A percentile compares a stretch with the other conserved stretches of the same genome.
Evolutionary conservation across 2,113 vertebrate species (phyloP).

Genomic region (Neodontobutis hainanensis): DNA sequence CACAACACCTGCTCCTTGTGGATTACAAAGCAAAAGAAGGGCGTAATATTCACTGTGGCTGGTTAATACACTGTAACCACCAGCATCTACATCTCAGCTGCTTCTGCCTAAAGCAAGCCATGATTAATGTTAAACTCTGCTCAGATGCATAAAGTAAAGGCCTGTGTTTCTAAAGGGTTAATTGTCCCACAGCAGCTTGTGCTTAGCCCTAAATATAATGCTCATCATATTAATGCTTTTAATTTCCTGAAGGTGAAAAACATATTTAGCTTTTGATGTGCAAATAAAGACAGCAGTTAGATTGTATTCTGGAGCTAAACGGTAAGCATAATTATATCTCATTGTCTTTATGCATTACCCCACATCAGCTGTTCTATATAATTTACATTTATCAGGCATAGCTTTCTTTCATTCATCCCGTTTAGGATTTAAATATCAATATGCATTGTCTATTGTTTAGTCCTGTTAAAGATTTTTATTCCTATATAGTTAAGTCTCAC

Average conservation of each 20-base stretch:
- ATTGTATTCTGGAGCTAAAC: slow-evolving; percentile 47
- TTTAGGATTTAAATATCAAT: too few species aligned
- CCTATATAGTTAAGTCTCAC: too few species aligned
- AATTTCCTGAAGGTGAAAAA: slow-evolving; percentile 18
- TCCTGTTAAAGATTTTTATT: too few species aligned
- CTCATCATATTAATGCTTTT: slow-evolving; percentile 13
- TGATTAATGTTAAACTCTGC: slow-evolving; percentile 33
- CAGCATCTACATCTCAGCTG: neutral
- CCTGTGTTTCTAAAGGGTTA: slow-evolving; percentile 31
- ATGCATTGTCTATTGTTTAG: too few species aligned
- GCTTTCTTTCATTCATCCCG: neutral
- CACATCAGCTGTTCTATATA: neutral
- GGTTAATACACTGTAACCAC: slow-evolving; percentile 7
- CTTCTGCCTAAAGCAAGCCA: slow-evolving; percentile 8
- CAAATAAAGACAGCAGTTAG: slow-evolving; percentile 58
- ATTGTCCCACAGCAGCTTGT: slow-evolving; percentile 17
- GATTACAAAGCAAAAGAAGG: slow-evolving; percentile 61
- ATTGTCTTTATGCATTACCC: too few species aligned
- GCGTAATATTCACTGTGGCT: slow-evolving; percentile 20
- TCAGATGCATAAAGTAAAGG: slow-evolving; percentile 3
- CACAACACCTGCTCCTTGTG: slow-evolving; percentile 70
- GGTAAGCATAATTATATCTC: slow-evolving; percentile 39
- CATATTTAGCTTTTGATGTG: slow-evolving; percentile 52
- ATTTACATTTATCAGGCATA: neutral
- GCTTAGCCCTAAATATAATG: slow-evolving; percentile 30